A percentile compares a stretch with the other conserved stretches of the same genome.
Evolutionary conservation across 2,888 invertebrate genomes (phyloP).

Genomic region (Eutolmus rufibarbis): DNA sequence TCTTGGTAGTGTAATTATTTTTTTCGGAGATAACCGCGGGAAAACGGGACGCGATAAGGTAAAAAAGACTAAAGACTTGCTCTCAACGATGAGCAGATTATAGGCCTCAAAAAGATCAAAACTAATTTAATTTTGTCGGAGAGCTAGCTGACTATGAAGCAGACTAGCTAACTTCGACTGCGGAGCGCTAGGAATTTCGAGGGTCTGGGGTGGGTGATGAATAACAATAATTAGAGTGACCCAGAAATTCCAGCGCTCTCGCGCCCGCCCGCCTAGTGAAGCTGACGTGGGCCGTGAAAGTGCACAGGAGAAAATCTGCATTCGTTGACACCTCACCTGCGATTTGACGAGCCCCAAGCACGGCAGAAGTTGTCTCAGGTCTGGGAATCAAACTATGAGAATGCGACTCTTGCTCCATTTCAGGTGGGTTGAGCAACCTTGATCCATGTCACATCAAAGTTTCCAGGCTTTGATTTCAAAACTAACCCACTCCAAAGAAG

Average conservation of each 20-base stretch:
- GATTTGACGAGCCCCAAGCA: not conserved
- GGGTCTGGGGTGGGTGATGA: not conserved
- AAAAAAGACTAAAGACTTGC: not conserved
- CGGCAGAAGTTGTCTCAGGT: not conserved
- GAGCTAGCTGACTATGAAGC: not conserved
- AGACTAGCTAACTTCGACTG: not conserved
- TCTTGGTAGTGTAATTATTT: not conserved
- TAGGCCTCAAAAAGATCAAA: not conserved
- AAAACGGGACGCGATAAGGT: not conserved
- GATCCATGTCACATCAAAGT: not conserved
- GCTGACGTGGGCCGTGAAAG: slow-evolving; percentile 10
- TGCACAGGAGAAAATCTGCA: not conserved
- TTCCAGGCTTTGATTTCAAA: not conserved
- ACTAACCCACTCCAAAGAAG: not conserved
- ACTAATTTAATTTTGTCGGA: slow-evolving; percentile 6
- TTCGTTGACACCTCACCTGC: not conserved
- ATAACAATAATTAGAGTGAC: slow-evolving; percentile 24
- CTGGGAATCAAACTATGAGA: not conserved
- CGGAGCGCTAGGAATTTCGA: not conserved
- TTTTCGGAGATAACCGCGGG: not conserved
- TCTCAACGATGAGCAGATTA: not conserved
- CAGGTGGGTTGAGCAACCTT: not conserved
- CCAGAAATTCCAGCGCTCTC: slow-evolving; percentile 22
- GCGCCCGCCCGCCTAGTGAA: not conserved
- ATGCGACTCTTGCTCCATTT: not conserved